Percentiles rank a stretch among this genome's conserved stretches.
Evolutionary conservation across 2,888 invertebrate species (phyloP).

Genomic region (Loripinus fragilis): DNA sequence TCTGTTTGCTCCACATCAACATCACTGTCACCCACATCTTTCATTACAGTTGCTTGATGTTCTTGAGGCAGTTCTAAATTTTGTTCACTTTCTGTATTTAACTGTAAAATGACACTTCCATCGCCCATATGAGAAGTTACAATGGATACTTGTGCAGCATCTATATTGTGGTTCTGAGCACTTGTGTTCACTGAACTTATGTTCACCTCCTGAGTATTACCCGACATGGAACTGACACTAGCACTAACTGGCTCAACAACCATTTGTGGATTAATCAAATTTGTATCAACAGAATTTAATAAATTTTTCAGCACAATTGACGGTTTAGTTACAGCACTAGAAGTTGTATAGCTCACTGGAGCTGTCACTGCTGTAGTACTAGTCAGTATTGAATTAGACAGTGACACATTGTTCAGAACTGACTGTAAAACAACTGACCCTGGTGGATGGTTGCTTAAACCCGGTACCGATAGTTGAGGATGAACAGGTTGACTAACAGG

Average conservation of each 20-base stretch:
- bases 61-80: neutral
- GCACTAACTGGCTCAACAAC: neutral
- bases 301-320: neutral
- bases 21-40: neutral
- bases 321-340: neutral
- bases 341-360: neutral
- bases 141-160: neutral
- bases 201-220: neutral
- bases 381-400: neutral
- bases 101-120: neutral
- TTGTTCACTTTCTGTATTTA: neutral
- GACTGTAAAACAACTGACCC: conserved; percentile 12
- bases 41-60: neutral
- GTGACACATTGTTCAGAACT: neutral
- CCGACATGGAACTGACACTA: neutral
- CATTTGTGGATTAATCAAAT: neutral
- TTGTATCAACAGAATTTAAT: neutral
- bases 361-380: neutral
- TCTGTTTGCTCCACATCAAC: neutral
- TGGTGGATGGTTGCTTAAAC: conserved; percentile 5
- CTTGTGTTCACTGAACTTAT: neutral
- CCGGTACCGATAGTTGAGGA: neutral
- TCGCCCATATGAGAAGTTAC: neutral
- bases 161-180: neutral
- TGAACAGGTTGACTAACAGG: conserved; percentile 1